These are phyloP conservation scores for Dasyurus viverrinus DNA, from an alignment of 2,113 vertebrate genomes.

Conservation along the genomic window DNA sequence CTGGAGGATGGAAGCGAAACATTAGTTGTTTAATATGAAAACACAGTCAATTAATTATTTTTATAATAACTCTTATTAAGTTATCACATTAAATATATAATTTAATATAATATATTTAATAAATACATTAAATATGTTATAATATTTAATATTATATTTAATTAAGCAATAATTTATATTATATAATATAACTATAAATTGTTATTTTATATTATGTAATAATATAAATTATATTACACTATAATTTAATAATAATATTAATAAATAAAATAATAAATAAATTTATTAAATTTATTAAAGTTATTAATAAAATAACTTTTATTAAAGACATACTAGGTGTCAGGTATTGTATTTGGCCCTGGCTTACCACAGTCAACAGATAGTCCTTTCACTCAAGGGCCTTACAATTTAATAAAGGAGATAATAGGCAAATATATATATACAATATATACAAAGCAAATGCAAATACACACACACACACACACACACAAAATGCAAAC, in stretches of 20 bases:
- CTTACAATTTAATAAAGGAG: neutral
- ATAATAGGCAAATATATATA: neutral
- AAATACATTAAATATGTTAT: too few relatives aligned
- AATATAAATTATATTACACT: too few relatives aligned
- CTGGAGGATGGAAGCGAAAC: neutral
- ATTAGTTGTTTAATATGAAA: neutral
- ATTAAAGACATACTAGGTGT: neutral
- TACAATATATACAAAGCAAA: neutral
- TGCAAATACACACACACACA: too few relatives aligned
- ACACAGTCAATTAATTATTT: neutral
- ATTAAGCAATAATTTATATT: too few relatives aligned
- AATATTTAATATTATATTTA: too few relatives aligned
- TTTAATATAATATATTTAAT: too few relatives aligned
- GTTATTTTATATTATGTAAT: too few relatives aligned
- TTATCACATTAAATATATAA: too few relatives aligned
- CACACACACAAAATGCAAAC: neutral
- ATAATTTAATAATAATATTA: too few relatives aligned
- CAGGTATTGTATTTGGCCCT: neutral
- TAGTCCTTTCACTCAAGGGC: neutral
- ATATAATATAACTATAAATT: too few relatives aligned
- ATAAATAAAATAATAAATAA: too few relatives aligned
- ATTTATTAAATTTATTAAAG: too few relatives aligned
- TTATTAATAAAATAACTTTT: neutral
- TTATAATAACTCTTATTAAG: neutral
- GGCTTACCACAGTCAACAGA: neutral